Evolutionary conservation across 2,113 vertebrate genomes (phyloP), one percentile per base, ranked within the genome.

Genomic region (Dicaeum eximium): DNA sequence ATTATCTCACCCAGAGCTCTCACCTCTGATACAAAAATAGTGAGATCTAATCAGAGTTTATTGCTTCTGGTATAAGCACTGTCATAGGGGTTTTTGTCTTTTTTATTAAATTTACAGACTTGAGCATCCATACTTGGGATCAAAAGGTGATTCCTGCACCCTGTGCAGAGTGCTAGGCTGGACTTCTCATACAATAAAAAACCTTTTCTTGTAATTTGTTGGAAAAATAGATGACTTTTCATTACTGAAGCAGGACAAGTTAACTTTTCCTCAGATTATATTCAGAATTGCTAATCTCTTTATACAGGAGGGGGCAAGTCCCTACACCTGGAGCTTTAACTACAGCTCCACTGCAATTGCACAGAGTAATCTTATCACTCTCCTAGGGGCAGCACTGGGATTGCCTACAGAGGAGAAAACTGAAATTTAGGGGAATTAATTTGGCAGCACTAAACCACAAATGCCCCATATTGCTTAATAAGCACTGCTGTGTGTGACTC

Each of bases 101-200:
- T 97, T 98, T 99, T 98, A 99, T 99, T 99, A 97, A 97, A 98
- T 99, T 99, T 99, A 98, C 91, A 94, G 98, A 98, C 96, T 96
- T 95, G 91, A 94, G 97, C 78, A 97, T 91, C 93, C 94, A 66
- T 65, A 91, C 82, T 88, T 54, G 93, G 93, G 98, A 98, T 98
- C 98, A 98, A 98, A 96, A 98, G 98, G 98, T 97, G 97, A 98
- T 90, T 96, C 30, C 48, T 71, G 88, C 78, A 94, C 91, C 97
- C 97, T 96, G 95, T 66, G 47, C 77, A 40, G 95, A 97, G 96
- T 42, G 73, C 62, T 92, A 54, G 87, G 79, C 90, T 88, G 50
- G 72, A 62, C 87, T 92, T 98, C 95, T 98, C 96, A 98, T 98
- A 97, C 58, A 97, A 98, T 98, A 98, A 98, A 99, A 99, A 98